These are phyloP conservation scores for Acanthosoma haemorrhoidale DNA, from an alignment of 2,888 invertebrate genomes.

Conservation along the genomic window DNA sequence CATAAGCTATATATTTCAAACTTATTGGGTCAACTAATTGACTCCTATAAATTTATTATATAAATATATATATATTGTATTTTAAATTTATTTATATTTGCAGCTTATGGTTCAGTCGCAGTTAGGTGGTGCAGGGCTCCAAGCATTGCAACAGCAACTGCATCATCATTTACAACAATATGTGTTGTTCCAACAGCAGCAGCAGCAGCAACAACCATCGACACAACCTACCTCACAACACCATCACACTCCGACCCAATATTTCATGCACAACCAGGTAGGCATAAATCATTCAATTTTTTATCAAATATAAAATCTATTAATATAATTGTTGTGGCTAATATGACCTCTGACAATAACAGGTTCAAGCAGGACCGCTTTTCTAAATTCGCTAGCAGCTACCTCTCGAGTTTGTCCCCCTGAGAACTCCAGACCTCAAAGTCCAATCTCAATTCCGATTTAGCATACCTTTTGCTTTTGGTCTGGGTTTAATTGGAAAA, in stretches of 20 bases:
- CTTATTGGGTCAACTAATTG: too few relatives aligned
- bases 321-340: too few relatives aligned
- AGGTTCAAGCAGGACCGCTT: too few relatives aligned
- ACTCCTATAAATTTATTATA: neutral
- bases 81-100: constrained; percentile 37
- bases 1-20: constrained; percentile 38
- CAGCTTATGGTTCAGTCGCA: constrained; percentile 45
- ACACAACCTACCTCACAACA: constrained; percentile 46
- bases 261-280: constrained; percentile 72
- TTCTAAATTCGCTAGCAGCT: too few relatives aligned
- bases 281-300: too few relatives aligned
- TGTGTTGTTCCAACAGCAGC: constrained; percentile 55
- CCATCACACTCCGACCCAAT: constrained; percentile 58
- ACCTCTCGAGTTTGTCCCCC: too few relatives aligned
- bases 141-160: constrained; percentile 45
- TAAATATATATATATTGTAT: neutral
- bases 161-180: constrained; percentile 56
- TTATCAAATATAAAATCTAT: too few relatives aligned
- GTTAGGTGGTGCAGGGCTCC: constrained; percentile 35
- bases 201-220: constrained; percentile 41
- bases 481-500: too few relatives aligned
- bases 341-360: too few relatives aligned
- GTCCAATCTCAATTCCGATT: too few relatives aligned
- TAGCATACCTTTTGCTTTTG: too few relatives aligned
- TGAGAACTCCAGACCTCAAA: too few relatives aligned